phyloP scores from a whole-genome alignment of 2,797 vertebrate genomes.

The Lacerta bilineata region DNA sequence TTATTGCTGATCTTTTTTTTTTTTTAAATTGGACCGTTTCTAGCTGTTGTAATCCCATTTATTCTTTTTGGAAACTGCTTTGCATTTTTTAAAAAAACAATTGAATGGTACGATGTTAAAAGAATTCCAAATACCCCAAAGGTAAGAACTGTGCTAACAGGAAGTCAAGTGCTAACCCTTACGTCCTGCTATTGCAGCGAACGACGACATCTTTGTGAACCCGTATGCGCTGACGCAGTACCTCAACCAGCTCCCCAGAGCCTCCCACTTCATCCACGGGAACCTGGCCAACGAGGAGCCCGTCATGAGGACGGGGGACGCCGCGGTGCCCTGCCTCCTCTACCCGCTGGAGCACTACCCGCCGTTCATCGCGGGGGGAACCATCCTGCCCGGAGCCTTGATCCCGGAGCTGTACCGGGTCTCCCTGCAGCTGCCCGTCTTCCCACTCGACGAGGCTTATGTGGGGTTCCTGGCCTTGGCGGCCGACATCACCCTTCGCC shows the following conservation, averaged over 20 bases:
- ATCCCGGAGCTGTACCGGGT: background rate
- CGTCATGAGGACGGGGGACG: background rate
- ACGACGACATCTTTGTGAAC: conserved; percentile 45
- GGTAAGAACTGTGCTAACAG: no score
- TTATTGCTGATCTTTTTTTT: no score
- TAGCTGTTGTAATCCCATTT: no score
- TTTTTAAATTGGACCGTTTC: no score
- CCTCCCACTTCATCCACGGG: background rate
- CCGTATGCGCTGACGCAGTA: background rate
- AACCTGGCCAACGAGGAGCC: background rate
- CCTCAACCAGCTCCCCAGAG: background rate
- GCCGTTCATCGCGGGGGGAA: conserved; percentile 31
- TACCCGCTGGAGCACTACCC: conserved; percentile 5
- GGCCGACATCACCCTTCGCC: background rate
- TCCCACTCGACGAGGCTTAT: conserved; percentile 38
- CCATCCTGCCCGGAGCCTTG: background rate
- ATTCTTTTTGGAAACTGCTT: no score
- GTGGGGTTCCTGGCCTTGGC: conserved; percentile 36
- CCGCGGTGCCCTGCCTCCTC: background rate
- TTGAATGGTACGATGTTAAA: no score
- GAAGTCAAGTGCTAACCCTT: no score
- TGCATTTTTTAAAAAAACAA: no score
- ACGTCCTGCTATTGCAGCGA: background rate
- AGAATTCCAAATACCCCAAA: no score
- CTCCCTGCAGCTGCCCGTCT: conserved; percentile 22